phyloP scores from a whole-genome alignment of 2,888 invertebrate species.

The Proisotoma minuta region DNA sequence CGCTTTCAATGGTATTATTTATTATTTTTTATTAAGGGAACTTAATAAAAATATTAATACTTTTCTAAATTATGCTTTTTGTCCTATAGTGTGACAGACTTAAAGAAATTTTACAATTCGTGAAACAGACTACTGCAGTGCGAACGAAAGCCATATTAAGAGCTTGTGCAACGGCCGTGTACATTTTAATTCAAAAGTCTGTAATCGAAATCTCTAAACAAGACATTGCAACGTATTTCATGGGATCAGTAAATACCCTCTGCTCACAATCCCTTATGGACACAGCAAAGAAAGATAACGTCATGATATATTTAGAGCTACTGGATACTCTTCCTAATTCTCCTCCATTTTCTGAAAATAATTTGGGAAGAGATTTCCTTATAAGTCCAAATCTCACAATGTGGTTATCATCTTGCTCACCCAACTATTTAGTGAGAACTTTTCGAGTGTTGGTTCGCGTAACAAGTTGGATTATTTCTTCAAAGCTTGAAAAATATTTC shows the following conservation, averaged over 20 bases:
- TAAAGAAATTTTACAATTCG: slow-evolving; percentile 21
- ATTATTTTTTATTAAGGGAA: not conserved
- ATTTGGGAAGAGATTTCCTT: slow-evolving; percentile 31
- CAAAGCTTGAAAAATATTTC: not conserved
- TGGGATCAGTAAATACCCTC: slow-evolving; percentile 21
- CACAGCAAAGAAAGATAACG: slow-evolving; percentile 26
- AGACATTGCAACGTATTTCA: slow-evolving; percentile 11
- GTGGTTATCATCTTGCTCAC: slow-evolving; percentile 33
- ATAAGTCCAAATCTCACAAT: slow-evolving; percentile 35
- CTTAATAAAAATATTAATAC: not conserved
- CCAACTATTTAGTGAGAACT: slow-evolving; percentile 37
- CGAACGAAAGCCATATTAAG: slow-evolving; percentile 18
- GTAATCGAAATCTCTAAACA: not conserved
- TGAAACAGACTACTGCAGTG: slow-evolving; percentile 15
- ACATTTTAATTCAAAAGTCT: slow-evolving; percentile 23
- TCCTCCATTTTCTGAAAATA: slow-evolving; percentile 5
- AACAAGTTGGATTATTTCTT: slow-evolving; percentile 22
- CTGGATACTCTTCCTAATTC: slow-evolving; percentile 27
- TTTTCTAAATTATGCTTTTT: not conserved
- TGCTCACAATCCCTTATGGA: slow-evolving; percentile 17
- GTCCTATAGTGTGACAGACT: slow-evolving; percentile 26
- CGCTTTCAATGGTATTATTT: slow-evolving; percentile 25
- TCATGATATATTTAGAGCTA: slow-evolving; percentile 40
- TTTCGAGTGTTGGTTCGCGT: slow-evolving; percentile 26
- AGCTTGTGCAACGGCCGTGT: slow-evolving; percentile 16